Base-by-base conservation (phyloP, 2,888 invertebrate genomes). In the Tricholauxania praeusta region DNA sequence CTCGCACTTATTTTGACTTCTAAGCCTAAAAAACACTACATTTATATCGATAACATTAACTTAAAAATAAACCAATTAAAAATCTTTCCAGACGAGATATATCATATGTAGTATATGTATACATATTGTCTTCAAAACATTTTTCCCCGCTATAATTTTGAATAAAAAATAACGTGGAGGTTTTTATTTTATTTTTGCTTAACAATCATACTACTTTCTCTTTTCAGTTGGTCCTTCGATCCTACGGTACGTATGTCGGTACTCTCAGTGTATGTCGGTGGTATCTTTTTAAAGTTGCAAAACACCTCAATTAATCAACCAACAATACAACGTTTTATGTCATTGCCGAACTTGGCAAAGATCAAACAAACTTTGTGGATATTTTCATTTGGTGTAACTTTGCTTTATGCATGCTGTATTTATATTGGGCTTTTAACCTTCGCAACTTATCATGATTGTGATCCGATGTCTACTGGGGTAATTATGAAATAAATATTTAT, bases 241-340 rank as follows among this genome's bases (percentile, higher is more conserved):
- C 95, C 95, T n/a, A 89, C 93, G 6, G 91, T 92, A 1, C 90
- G 96, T n/a, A 93, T 95, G 82, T 93, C 95, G 0, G 87, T 94
- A 57, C 93, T 95, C 91, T 91, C 92, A 4, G 88, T 95, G 1
- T 88, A 92, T 1, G 83, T 96, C 51, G 96, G 96, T 6, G 94
- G 94, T 0, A 89, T 91, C 5, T 86, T 94, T 63, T 93, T 93
- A 79, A 93, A 93, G 91, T 84, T 95, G 6, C 93, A 94, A 82
- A 90, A 91, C 19, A 92, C 93, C 65, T 90, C 92, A 0, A 92
- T 94, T 15, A 95, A 93, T 85, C 96, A 96, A 84, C 92, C 92
- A 8, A 94, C 95, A 91, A 91, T 96, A 3, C 96, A 96, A 82
- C 89, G 96, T 73, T 95, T 95, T 80, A 89, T 96, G 75, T 90